Evolutionary conservation across 1,140 invertebrate species (phyloP), one percentile per base, ranked within the genome.

Genomic region (Drosophila takahashii): DNA sequence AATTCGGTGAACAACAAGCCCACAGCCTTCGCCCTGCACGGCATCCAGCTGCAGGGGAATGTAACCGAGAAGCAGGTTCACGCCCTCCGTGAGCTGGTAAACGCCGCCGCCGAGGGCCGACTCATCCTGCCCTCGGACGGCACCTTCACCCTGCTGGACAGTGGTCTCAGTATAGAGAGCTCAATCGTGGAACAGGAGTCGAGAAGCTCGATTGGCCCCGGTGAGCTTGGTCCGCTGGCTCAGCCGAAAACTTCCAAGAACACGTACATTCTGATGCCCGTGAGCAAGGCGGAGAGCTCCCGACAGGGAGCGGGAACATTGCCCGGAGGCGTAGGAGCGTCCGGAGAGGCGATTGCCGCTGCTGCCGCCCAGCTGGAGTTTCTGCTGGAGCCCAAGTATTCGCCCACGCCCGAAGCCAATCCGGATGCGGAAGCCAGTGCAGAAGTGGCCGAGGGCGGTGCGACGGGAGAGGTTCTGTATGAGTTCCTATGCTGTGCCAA

Each of bases 1-100:
- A 92, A 92, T 70, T 92, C 92, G 78, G 90, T 90, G 39, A 92
- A 91, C 66, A 92, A 92, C 52, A 92, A 92, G 42, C 92, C 92
- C n/a, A 92, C 91, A 6, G 92, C 92, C 44, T 92, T 92, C 52
- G 92, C 92, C 27, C 73, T 92, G 37, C 92, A 92, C 32, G 92
- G 92, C 36, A 92, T 92, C 22, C 91, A 92, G 48, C 59, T 92
- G 60, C 91, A 92, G 77, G 92, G 92, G 0, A 92, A 92, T 67
- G 86, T 92, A 9, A 92, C 90, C 0, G 90, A 92, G 66, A 91
- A 92, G 69, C 92, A 92, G 58, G 91, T 92, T 0, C 59, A 84
- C 26, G 92, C 92, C n/a, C 66, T 92, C 39, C 81, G 87, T 7
- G 90, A 92, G 61, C 57, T 92, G 61, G 87, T 92, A 6, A 92